Base-by-base conservation (phyloP, 1,140 invertebrate species). In the Saccostrea glomerata region DNA sequence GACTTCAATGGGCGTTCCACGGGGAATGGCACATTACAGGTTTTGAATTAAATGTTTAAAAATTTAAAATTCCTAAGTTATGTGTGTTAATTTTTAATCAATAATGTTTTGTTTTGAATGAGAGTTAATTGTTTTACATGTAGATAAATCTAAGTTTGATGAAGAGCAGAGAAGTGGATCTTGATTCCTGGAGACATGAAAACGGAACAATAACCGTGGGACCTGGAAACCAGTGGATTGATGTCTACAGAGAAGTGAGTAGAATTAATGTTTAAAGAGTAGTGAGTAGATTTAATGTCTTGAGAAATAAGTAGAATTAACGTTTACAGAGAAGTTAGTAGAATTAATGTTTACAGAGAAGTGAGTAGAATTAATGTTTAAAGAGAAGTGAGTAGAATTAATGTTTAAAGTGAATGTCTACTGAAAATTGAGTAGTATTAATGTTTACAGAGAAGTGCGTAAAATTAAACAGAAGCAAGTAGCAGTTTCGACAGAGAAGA, bases 1-100 rank as follows among this genome's bases (percentile, higher is more conserved):
- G 89, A 91, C 47, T 92, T 89, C 85, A 90, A 89, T 56, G 92
- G 91, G 13, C 87, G 92, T 15, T 90, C 88, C n/a, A 92, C 90
- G 0, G 89, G 87, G n/a, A 83, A 92, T 30, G 90, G 89, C 13
- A 88, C 85, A 55, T 54, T 89, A 17, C 85, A 89, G 85, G 86
- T 89, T 15, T 12, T 11, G 2, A 73, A 25, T 4, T 1, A 15
- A 11, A 4, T 0, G 1, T 17, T 58, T 58, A 0, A 13, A 17
- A 13, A 13, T 58, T 58, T 0, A 58, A 58, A 58, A 17, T n/a
- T n/a, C n/a, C n/a, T n/a, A 17, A 58, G 11, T 58, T 58, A 6
- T 13, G 13, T 13, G 6, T 58, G 56, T 4, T 2, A 58, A 58
- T 2, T 58, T 58, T 11, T 23, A 11, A 4, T 25, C 11, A n/a